Evolutionary conservation across 2,113 vertebrate species (phyloP).

Genomic region (Leuciscus idus): DNA sequence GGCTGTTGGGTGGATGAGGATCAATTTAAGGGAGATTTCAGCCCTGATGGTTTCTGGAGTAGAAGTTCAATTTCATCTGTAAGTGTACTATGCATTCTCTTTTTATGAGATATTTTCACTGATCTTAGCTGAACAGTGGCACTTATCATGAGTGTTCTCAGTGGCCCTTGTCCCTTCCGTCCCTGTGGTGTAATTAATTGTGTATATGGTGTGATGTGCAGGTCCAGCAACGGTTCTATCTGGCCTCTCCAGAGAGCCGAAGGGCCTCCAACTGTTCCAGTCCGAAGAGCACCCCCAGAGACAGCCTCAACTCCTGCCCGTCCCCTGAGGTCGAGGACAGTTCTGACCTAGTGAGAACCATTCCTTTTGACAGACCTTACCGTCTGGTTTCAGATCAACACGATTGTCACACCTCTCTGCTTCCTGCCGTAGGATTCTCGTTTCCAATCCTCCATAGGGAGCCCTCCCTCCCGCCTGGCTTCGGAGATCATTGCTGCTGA

Average conservation of each 20-base stretch:
- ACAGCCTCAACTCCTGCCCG: slow-evolving; percentile 75
- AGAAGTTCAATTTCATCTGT: slow-evolving; percentile 30
- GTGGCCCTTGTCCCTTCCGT: background rate
- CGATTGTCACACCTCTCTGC: background rate
- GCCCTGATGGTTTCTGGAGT: slow-evolving; percentile 39
- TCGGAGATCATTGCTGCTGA: slow-evolving; percentile 94
- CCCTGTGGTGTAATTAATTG: background rate
- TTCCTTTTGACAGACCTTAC: background rate
- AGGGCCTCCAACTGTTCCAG: slow-evolving; percentile 69
- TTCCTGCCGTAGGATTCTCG: slow-evolving; percentile 78
- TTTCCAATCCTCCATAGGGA: slow-evolving; percentile 79
- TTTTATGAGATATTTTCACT: background rate
- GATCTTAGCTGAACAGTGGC: slow-evolving; percentile 22
- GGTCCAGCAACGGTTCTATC: slow-evolving; percentile 63
- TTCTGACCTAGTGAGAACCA: slow-evolving; percentile 71
- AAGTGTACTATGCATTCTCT: background rate
- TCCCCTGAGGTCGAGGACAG: slow-evolving; percentile 72
- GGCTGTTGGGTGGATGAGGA: slow-evolving; percentile 29
- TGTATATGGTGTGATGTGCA: slow-evolving; percentile 45
- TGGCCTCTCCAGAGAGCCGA: slow-evolving; percentile 64
- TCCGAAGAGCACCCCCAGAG: slow-evolving; percentile 73
- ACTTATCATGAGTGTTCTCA: background rate
- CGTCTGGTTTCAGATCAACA: background rate
- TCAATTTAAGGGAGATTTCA: slow-evolving; percentile 20
- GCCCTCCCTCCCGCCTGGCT: slow-evolving; percentile 75